A percentile compares a stretch with the other conserved stretches of the same genome.
Evolutionary conservation across 2,888 invertebrate genomes (phyloP).

Genomic region (Pheosia gnoma): DNA sequence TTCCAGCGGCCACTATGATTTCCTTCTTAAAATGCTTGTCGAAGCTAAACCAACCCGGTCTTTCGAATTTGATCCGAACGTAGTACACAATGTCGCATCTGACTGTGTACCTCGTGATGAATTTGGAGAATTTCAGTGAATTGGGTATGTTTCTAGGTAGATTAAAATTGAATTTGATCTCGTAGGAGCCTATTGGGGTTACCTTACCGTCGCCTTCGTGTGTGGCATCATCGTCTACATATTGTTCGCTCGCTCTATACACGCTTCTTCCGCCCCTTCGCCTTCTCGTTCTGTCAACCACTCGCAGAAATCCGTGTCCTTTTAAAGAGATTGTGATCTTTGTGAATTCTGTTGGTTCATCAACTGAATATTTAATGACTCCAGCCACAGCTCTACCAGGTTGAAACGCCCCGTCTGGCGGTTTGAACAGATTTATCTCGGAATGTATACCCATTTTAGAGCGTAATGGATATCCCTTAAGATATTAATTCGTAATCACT

Average conservation of each 20-base stretch:
- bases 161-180: conserved; percentile 42
- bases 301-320: conserved; percentile 31
- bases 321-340: conserved; percentile 44
- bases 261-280: conserved; percentile 8
- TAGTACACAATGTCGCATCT: conserved; percentile 45
- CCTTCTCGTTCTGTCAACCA: conserved; percentile 22
- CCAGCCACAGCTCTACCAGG: conserved; percentile 47
- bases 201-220: conserved; percentile 20
- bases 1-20: conserved; percentile 41
- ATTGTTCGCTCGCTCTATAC: conserved; percentile 30
- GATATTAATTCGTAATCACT: no score
- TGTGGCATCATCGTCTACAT: conserved; percentile 34
- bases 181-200: conserved; percentile 34
- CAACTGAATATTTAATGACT: conserved; percentile 47
- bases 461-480: not conserved
- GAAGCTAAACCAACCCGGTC: conserved; percentile 42
- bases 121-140: conserved; percentile 28
- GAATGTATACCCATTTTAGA: conserved; percentile 49
- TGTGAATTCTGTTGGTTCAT: conserved; percentile 42
- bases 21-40: conserved; percentile 45
- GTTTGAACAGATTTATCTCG: conserved; percentile 46
- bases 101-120: conserved; percentile 19
- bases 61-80: conserved; percentile 50
- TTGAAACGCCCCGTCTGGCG: conserved; percentile 38
- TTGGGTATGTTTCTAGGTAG: conserved; percentile 46